phyloP scores from a whole-genome alignment of 1,140 invertebrate genomes.

The Pygmarrhopalites habei region DNA sequence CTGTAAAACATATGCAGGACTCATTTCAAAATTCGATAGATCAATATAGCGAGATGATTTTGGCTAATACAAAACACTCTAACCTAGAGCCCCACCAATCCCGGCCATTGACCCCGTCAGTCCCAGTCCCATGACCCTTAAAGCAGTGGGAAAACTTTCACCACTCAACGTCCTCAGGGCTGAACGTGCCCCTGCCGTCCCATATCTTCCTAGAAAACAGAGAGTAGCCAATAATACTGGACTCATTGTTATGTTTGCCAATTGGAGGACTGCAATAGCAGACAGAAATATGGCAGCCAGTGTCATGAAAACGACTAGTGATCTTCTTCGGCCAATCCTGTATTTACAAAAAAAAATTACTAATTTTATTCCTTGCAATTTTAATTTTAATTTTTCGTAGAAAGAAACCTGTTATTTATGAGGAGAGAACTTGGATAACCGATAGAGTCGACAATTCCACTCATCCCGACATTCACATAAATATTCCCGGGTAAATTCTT shows the following conservation, averaged over 20 bases:
- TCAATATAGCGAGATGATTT: no score
- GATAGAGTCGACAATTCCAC: conserved; percentile 24
- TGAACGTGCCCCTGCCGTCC: conserved; percentile 10
- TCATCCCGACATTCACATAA: conserved; percentile 23
- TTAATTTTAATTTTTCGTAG: neutral
- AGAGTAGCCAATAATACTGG: conserved; percentile 2
- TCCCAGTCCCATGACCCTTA: conserved; percentile 13
- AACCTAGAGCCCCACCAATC: conserved; percentile 7
- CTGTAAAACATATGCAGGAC: no score
- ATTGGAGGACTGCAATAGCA: conserved; percentile 12
- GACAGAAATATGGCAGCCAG: conserved; percentile 23
- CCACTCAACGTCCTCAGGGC: conserved; percentile 10
- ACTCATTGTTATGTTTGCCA: conserved; percentile 3
- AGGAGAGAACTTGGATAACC: conserved; percentile 24
- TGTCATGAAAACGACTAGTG: conserved; percentile 1
- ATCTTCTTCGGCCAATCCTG: conserved; percentile 24
- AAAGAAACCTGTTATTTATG: conserved; percentile 25
- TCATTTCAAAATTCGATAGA: no score
- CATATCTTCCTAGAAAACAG: conserved; percentile 20
- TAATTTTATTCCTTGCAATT: neutral
- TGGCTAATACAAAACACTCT: no score
- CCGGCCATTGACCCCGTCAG: conserved; percentile 15
- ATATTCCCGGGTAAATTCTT: conserved; percentile 25
- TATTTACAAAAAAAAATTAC: neutral
- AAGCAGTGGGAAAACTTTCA: conserved; percentile 13